Percentiles rank a stretch among this genome's conserved stretches.
These are phyloP conservation scores for Steinernema khuongi DNA, from an alignment of 1,140 invertebrate species.

Conservation along the genomic window DNA sequence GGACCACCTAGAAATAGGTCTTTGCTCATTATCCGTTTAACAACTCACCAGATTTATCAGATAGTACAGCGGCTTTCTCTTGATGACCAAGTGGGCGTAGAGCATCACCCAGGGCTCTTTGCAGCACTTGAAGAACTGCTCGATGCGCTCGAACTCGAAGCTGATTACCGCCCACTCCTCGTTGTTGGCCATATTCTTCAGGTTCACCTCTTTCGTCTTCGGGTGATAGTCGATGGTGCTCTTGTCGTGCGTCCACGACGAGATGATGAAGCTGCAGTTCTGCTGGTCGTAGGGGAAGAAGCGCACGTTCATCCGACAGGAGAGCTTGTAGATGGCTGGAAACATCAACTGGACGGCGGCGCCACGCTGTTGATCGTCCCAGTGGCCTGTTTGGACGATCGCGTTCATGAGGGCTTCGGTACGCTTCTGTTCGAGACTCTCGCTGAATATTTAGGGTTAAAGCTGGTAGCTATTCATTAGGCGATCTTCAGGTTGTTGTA, in stretches of 20 bases:
- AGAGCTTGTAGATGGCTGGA: conserved; percentile 56
- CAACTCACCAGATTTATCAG: conserved; percentile 50
- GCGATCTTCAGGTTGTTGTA: too few species aligned
- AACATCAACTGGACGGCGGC: conserved; percentile 56
- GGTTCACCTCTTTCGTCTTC: conserved; percentile 40
- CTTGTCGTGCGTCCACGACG: conserved; percentile 54
- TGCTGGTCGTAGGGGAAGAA: conserved; percentile 41
- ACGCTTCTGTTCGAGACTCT: conserved; percentile 51
- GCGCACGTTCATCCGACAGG: conserved; percentile 54
- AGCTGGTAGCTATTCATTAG: too few species aligned
- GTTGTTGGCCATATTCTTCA: conserved; percentile 53
- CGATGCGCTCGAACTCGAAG: conserved; percentile 47
- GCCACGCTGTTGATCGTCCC: conserved; percentile 40
- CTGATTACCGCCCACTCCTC: conserved; percentile 55
- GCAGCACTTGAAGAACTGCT: conserved; percentile 55
- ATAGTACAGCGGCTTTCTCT: conserved; percentile 56
- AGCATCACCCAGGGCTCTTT: conserved; percentile 55
- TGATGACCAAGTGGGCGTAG: conserved; percentile 56
- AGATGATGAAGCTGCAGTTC: conserved; percentile 58
- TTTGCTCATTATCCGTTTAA: background rate
- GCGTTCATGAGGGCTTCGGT: conserved; percentile 58
- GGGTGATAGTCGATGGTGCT: conserved; percentile 53
- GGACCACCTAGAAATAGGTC: conserved; percentile 29
- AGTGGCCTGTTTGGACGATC: conserved; percentile 57
- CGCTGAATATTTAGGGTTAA: too few species aligned